A percentile compares a stretch with the other conserved stretches of the same genome.
Conservation (phyloP, 1,140 invertebrate genomes). For the Drosophila equinoxialis region DNA sequence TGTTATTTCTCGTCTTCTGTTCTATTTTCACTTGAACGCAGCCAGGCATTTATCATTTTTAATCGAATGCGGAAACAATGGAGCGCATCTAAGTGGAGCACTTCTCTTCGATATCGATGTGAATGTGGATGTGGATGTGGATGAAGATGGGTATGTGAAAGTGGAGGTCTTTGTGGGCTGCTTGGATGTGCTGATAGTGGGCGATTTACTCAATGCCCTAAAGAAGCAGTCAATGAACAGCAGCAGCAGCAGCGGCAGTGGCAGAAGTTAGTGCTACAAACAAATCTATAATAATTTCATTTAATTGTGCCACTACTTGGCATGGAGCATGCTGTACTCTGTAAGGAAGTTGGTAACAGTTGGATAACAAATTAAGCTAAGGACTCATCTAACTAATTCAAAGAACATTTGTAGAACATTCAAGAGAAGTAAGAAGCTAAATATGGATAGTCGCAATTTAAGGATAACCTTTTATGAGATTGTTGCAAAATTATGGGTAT, state of each 20-base stretch:
- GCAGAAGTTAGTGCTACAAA: constrained; percentile 56
- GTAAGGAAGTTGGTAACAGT: constrained; percentile 12
- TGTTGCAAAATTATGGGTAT: no score
- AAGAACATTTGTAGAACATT: no score
- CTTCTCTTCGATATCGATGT: constrained; percentile 13
- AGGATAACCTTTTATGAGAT: no score
- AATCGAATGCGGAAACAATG: constrained; percentile 81
- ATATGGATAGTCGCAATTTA: no score
- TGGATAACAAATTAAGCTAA: not conserved
- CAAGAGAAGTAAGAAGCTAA: no score
- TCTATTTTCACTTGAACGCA: constrained; percentile 68
- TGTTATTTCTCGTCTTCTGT: constrained; percentile 8
- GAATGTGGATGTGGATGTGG: not conserved
- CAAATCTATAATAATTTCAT: constrained; percentile 79
- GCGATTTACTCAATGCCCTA: constrained; percentile 45
- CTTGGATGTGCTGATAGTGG: constrained; percentile 37
- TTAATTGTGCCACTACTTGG: constrained; percentile 66
- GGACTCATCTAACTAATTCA: not conserved
- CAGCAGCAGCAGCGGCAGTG: constrained; percentile 29
- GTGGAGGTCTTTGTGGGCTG: constrained; percentile 49
- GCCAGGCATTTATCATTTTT: constrained; percentile 77
- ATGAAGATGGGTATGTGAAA: not conserved
- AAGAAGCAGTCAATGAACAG: constrained; percentile 64
- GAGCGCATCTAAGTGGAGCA: constrained; percentile 78
- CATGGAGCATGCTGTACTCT: constrained; percentile 7